These are phyloP conservation scores for Chelonus insularis DNA, from an alignment of 1,140 invertebrate genomes.

Conservation along the genomic window DNA sequence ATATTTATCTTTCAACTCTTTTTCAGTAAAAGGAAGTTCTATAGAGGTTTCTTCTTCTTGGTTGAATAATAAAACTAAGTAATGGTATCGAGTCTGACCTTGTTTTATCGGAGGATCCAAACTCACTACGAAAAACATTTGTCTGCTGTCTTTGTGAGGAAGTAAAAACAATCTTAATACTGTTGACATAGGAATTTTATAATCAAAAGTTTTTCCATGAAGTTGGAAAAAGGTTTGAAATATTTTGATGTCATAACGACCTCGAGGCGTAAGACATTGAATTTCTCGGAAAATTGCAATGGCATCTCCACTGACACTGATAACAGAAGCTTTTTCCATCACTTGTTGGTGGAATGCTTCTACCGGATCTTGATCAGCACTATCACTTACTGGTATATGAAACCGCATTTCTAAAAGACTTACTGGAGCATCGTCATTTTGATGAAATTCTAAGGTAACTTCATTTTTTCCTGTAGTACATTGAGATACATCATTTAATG, in stretches of 20 bases:
- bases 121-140: conserved; percentile 98
- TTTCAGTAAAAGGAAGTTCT: conserved; percentile 88
- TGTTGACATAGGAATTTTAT: conserved; percentile 97
- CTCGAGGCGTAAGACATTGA: conserved; percentile 97
- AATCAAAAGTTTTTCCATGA: conserved; percentile 99
- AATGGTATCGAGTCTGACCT: conserved; percentile 96
- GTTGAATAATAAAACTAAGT: conserved; percentile 91
- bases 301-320: conserved; percentile 95
- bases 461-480: conserved; percentile 98
- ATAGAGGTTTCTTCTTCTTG: conserved; percentile 94
- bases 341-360: conserved; percentile 95
- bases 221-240: conserved; percentile 97
- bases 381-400: conserved; percentile 88
- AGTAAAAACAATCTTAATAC: conserved; percentile 92
- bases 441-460: conserved; percentile 97
- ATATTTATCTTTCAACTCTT: conserved; percentile 92
- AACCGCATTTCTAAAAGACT: conserved; percentile 97
- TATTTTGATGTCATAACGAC: conserved; percentile 99
- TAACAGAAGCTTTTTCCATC: conserved; percentile 95
- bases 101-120: conserved; percentile 99
- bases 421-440: conserved; percentile 97
- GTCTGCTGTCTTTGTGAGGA: conserved; percentile 96
- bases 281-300: conserved; percentile 96
- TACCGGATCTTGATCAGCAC: conserved; percentile 86
- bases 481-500: conserved; percentile 93